Conservation (phyloP, 2,797 vertebrate genomes). For the Lepidocolaptes lacrymiger region DNA sequence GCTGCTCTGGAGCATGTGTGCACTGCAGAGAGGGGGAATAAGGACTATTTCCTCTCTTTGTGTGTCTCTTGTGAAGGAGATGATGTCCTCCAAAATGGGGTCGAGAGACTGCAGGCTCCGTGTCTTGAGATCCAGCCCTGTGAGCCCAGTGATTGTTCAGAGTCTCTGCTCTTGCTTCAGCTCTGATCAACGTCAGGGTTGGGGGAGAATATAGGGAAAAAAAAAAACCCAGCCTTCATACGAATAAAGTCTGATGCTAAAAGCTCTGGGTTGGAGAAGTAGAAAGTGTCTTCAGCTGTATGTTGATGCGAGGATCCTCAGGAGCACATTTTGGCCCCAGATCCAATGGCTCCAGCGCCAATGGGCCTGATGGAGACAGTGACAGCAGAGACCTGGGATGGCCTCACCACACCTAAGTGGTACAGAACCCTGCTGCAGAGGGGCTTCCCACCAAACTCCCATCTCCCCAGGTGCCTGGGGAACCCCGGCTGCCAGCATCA, state of each 20-base stretch:
- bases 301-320: neutral
- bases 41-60: conserved; percentile 25
- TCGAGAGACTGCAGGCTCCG: neutral
- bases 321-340: neutral
- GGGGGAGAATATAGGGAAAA: neutral
- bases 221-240: rapidly evolving
- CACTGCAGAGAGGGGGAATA: neutral
- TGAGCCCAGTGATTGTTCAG: rapidly evolving
- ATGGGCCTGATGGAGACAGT: neutral
- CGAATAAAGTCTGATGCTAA: neutral
- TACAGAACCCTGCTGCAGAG: neutral
- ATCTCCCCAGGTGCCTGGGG: neutral
- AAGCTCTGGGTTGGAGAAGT: neutral
- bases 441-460: neutral
- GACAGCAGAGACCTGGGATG: neutral
- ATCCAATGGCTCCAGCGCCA: rapidly evolving
- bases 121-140: neutral
- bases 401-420: neutral
- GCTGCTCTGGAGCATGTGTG: neutral
- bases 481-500: neutral
- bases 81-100: neutral
- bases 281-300: neutral
- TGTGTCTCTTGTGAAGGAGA: neutral
- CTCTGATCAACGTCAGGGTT: neutral
- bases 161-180: neutral